Base-by-base conservation (phyloP, 2,113 vertebrate species). In the Paradisaea rubra region DNA sequence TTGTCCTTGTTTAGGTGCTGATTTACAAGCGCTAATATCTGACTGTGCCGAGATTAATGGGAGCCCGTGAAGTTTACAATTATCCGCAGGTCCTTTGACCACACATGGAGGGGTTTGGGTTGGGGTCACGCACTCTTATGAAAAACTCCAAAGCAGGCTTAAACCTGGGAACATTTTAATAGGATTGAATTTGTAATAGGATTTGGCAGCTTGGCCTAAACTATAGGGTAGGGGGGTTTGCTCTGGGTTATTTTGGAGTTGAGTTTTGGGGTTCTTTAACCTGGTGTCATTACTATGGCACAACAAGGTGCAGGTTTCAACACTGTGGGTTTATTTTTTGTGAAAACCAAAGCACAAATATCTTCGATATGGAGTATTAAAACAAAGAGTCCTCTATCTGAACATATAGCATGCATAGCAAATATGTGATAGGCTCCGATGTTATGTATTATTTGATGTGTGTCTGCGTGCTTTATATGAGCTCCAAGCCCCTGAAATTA, bases 11-110 rank as follows among this genome's bases (percentile, higher is more conserved):
- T 98, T 98, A 98, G 98, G 97, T 98, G 97, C 97, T 98, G 98
- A 98, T 98, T 98, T 98, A 98, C 98, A 98, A 98, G 98, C 97
- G 96, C 98, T 98, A 98, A 98, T 98, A 98, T 98, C 98, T 98
- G 98, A 97, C 98, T 98, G 98, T 98, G 98, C 81, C 83, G 82
- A 98, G 98, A 98, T 98, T 98, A 98, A 98, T 98, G 97, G 98
- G 97, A 98, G 97, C 97, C 97, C 97, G 97, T 97, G 97, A 97
- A 98, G 98, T 98, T 98, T 98, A 98, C 97, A 97, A 98, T 98
- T 98, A 98, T 98, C 97, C 94, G 95, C 97, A 97, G 98, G 97
- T 98, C 97, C 96, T 96, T 97, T 98, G 98, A 97, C 98, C 98
- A 98, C 98, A 98, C 98, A 98, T 98, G 98, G 97, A 98, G 98